These are phyloP conservation scores for Drosophila aldrichi DNA, from an alignment of 2,888 invertebrate genomes.

Conservation along the genomic window DNA sequence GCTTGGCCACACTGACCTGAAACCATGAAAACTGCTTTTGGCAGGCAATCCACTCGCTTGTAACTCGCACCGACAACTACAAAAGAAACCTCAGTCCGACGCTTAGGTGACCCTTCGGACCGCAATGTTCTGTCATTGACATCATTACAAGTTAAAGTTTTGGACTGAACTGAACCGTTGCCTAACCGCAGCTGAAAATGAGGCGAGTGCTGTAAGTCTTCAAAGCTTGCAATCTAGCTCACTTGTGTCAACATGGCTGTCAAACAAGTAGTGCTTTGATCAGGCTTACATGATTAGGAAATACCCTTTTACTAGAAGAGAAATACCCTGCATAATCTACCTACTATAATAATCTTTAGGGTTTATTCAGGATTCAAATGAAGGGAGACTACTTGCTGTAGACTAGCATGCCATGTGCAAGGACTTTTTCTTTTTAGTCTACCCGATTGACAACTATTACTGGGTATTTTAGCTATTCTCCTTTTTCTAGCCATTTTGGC, in stretches of 20 bases:
- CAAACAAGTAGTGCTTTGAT: conserved; percentile 31
- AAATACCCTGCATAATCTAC: background rate
- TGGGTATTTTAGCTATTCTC: conserved; percentile 15
- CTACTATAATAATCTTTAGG: background rate
- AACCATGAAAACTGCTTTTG: conserved; percentile 33
- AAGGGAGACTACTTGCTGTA: too few species aligned
- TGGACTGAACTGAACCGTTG: conserved; percentile 44
- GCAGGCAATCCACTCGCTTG: conserved; percentile 34
- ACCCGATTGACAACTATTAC: background rate
- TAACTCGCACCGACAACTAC: conserved; percentile 4
- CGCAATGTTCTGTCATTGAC: conserved; percentile 67
- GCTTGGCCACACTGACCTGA: conserved; percentile 19
- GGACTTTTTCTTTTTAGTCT: too few species aligned
- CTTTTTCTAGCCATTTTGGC: conserved; percentile 19
- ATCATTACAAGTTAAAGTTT: conserved; percentile 60
- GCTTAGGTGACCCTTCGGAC: conserved; percentile 25
- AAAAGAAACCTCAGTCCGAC: conserved; percentile 32
- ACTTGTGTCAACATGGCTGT: conserved; percentile 63
- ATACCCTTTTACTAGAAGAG: background rate
- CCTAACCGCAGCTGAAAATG: conserved; percentile 33
- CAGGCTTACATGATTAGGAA: background rate
- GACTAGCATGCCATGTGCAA: background rate
- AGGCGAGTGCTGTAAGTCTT: conserved; percentile 20
- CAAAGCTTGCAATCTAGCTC: conserved; percentile 45
- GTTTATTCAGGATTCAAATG: background rate